phyloP scores from a whole-genome alignment of 2,797 vertebrate species.

The Lacerta bilineata region DNA sequence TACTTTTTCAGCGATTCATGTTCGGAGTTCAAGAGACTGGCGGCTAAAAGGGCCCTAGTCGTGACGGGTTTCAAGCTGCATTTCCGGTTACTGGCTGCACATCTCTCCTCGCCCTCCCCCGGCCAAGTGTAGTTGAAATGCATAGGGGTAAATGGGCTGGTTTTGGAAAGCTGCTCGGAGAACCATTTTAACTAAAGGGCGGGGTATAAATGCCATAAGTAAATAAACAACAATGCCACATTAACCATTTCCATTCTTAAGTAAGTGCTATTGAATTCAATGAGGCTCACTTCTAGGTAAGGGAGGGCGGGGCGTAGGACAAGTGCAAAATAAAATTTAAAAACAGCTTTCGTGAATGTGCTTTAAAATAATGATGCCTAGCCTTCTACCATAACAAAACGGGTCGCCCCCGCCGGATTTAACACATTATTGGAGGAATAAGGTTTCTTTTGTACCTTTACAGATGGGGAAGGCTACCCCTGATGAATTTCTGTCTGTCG shows the following conservation, averaged over 20 bases:
- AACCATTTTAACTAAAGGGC: no score
- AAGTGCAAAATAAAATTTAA: not conserved
- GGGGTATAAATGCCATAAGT: no score
- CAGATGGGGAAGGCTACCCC: not conserved
- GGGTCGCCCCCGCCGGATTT: not conserved
- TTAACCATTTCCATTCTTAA: no score
- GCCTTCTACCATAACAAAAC: not conserved
- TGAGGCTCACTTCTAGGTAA: no score
- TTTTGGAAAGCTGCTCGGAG: no score
- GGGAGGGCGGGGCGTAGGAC: no score
- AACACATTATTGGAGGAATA: not conserved
- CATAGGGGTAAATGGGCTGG: no score
- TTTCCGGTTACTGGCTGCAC: not conserved
- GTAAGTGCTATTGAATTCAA: no score
- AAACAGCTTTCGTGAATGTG: not conserved
- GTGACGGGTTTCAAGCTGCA: not conserved
- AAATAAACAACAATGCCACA: no score
- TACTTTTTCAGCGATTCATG: not conserved
- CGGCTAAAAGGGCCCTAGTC: not conserved
- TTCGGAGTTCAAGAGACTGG: not conserved
- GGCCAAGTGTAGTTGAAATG: not conserved
- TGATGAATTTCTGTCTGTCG: not conserved
- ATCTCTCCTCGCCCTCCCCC: rapidly evolving
- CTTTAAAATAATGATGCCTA: not conserved
- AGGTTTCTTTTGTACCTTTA: not conserved